phyloP scores from a whole-genome alignment of 2,113 vertebrate genomes.

The Dissostichus mawsoni region DNA sequence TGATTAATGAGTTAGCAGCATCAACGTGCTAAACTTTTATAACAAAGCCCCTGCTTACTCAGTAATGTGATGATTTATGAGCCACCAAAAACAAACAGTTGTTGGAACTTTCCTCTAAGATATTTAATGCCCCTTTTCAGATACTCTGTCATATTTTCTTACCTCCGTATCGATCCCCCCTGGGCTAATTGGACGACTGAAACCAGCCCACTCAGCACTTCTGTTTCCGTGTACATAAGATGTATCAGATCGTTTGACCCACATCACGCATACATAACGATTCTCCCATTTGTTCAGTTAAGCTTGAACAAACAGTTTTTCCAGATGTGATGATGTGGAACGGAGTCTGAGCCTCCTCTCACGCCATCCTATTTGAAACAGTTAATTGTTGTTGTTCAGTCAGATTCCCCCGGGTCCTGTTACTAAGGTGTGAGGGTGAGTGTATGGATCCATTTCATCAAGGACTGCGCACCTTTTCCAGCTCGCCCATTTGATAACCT shows the following conservation, averaged over 20 bases:
- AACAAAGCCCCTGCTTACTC: background rate
- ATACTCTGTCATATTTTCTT: background rate
- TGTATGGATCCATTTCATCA: slow-evolving; percentile 25
- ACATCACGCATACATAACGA: background rate
- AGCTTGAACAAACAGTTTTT: slow-evolving; percentile 11
- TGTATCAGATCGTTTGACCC: slow-evolving; percentile 9
- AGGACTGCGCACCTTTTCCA: slow-evolving; percentile 30
- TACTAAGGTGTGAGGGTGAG: slow-evolving; percentile 32
- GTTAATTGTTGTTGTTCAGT: slow-evolving; percentile 23
- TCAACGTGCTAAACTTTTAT: slow-evolving; percentile 12
- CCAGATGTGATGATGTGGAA: slow-evolving; percentile 9
- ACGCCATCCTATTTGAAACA: slow-evolving; percentile 29
- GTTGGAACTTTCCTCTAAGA: background rate
- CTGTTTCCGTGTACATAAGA: background rate
- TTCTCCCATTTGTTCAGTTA: slow-evolving; percentile 18
- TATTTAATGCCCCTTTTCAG: background rate
- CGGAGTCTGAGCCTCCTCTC: slow-evolving; percentile 17
- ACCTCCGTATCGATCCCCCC: background rate
- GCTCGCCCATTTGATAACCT: background rate
- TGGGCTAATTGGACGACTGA: background rate
- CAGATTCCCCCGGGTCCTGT: slow-evolving; percentile 44
- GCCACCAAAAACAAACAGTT: background rate
- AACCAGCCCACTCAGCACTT: slow-evolving; percentile 28
- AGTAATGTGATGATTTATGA: background rate
- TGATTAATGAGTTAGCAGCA: background rate